Percentiles rank a stretch among this genome's conserved stretches.
Evolutionary conservation across 2,888 invertebrate genomes (phyloP).

Genomic region (Ennomos erosarius): DNA sequence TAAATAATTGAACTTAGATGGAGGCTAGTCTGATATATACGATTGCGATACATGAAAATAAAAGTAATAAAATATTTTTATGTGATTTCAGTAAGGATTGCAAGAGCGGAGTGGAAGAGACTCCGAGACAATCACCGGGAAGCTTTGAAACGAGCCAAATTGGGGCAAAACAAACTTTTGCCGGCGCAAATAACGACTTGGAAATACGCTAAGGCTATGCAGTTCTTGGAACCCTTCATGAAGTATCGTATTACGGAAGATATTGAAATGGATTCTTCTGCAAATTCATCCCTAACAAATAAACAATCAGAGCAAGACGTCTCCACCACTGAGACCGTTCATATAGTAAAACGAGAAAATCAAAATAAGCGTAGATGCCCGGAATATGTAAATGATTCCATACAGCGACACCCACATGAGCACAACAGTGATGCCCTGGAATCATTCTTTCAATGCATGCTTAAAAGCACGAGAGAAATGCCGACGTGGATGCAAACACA

Average conservation of each 20-base stretch:
- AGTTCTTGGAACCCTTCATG: conserved; percentile 78
- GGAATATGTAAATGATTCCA: conserved; percentile 39
- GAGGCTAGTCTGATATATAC: background rate
- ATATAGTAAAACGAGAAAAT: conserved; percentile 40
- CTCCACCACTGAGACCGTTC: conserved; percentile 56
- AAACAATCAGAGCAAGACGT: conserved; percentile 62
- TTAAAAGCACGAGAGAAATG: conserved; percentile 74
- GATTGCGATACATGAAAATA: background rate
- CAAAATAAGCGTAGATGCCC: conserved; percentile 55
- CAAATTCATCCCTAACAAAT: conserved; percentile 28
- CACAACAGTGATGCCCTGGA: conserved; percentile 65
- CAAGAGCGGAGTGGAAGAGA: conserved; percentile 77
- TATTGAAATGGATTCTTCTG: conserved; percentile 67
- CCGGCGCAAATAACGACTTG: conserved; percentile 79
- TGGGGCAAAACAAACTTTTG: conserved; percentile 75
- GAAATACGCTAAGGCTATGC: conserved; percentile 80
- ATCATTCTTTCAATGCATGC: conserved; percentile 72
- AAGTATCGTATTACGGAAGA: conserved; percentile 78
- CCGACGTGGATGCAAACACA: conserved; percentile 78
- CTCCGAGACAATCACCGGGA: conserved; percentile 76
- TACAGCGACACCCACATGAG: conserved; percentile 34
- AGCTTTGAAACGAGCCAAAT: conserved; percentile 74
- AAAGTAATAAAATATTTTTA: background rate
- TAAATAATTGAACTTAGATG: background rate
- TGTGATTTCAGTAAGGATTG: conserved; percentile 67